Evolutionary conservation across 2,797 vertebrate genomes (phyloP).

Genomic region (Coregonus sp.): DNA sequence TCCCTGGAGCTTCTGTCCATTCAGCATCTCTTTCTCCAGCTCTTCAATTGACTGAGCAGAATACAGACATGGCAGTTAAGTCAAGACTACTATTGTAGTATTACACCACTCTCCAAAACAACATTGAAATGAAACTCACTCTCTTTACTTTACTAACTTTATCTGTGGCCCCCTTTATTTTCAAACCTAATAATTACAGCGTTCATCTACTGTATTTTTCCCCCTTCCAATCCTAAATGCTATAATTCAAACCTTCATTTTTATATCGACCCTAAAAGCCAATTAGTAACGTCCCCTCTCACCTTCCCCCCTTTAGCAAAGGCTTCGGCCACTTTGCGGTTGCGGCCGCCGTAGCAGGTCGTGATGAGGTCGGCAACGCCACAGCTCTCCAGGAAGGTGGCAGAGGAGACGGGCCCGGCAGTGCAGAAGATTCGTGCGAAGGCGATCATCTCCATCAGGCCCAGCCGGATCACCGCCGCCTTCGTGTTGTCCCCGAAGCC

Average conservation of each 20-base stretch:
- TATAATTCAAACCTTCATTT: not conserved
- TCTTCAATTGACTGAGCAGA: conserved; percentile 87
- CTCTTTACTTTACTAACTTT: not conserved
- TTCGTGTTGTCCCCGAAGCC: conserved; percentile 96
- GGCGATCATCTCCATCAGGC: conserved; percentile 95
- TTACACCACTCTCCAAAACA: not conserved
- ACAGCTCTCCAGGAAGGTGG: conserved; percentile 95
- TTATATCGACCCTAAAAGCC: not conserved
- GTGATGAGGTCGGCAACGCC: conserved; percentile 96
- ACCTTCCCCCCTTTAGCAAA: conserved; percentile 87
- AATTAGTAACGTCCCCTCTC: conserved; percentile 6
- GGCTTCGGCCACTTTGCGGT: conserved; percentile 92
- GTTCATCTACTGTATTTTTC: not conserved
- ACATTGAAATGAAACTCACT: not conserved
- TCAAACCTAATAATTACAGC: not conserved
- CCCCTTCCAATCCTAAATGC: not conserved
- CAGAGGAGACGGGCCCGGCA: conserved; percentile 76
- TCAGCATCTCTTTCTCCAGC: conserved; percentile 94
- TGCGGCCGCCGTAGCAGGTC: conserved; percentile 94
- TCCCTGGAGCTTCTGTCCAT: conserved; percentile 97
- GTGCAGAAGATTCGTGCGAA: conserved; percentile 92
- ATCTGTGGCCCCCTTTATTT: not conserved
- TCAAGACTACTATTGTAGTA: not conserved
- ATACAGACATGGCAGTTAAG: not conserved
- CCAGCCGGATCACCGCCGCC: conserved; percentile 93